Conservation (phyloP, 2,888 invertebrate genomes). For the Tuberolachnus salignus region DNA sequence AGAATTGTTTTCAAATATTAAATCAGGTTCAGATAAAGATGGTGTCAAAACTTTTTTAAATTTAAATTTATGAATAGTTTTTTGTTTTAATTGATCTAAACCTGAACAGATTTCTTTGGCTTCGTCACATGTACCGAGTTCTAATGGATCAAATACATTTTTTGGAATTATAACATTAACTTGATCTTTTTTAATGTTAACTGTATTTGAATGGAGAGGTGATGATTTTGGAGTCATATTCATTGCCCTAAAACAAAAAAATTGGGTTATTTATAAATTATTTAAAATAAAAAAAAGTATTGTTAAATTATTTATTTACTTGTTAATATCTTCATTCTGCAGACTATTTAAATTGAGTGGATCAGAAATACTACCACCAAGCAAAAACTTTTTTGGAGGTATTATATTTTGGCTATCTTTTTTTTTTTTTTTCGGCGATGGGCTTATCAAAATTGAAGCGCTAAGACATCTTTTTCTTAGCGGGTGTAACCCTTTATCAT, state of each 20-base stretch:
- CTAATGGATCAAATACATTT: conserved; percentile 89
- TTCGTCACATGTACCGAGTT: conserved; percentile 74
- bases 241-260: conserved; percentile 69
- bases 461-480: conserved; percentile 43
- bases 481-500: background rate
- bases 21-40: conserved; percentile 27
- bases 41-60: background rate
- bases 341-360: conserved; percentile 92
- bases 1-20: background rate
- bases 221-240: conserved; percentile 92
- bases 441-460: conserved; percentile 25
- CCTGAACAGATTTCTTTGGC: conserved; percentile 7
- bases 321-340: conserved; percentile 64
- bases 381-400: conserved; percentile 88
- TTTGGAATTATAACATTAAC: conserved; percentile 92
- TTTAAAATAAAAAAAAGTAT: background rate
- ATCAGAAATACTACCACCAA: conserved; percentile 94
- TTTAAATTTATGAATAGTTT: background rate
- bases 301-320: conserved; percentile 58
- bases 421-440: conserved; percentile 63
- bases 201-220: conserved; percentile 70
- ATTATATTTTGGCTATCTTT: conserved; percentile 68
- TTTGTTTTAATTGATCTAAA: background rate
- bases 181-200: conserved; percentile 72
- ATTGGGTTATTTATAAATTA: background rate